These are phyloP conservation scores for Macaria liturata DNA, from an alignment of 2,888 invertebrate genomes.

Conservation along the genomic window DNA sequence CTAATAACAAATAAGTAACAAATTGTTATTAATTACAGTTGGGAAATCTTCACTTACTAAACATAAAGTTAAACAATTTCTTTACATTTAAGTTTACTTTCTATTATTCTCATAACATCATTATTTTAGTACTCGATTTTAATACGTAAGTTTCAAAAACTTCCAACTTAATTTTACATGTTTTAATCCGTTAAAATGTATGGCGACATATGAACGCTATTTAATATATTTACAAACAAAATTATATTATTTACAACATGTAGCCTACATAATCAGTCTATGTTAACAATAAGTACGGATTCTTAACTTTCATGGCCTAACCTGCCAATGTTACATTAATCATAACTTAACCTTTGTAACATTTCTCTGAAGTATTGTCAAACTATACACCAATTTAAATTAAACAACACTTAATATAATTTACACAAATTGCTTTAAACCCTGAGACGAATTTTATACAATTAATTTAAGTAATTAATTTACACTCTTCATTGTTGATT, in stretches of 20 bases:
- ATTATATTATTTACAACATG: conserved; percentile 53
- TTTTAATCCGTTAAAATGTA: not conserved
- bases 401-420: conserved; percentile 17
- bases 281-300: conserved; percentile 54
- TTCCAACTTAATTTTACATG: too few relatives aligned
- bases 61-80: too few relatives aligned
- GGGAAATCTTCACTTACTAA: too few relatives aligned
- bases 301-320: conserved; percentile 31
- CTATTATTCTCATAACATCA: too few relatives aligned
- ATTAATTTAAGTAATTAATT: conserved; percentile 36
- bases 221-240: conserved; percentile 49
- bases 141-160: too few relatives aligned
- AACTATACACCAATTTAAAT: conserved; percentile 18
- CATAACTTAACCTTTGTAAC: too few relatives aligned
- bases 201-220: conserved; percentile 40
- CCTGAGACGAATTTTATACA: conserved; percentile 43
- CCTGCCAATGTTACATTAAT: not conserved
- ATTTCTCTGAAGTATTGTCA: conserved; percentile 25
- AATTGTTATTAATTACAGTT: too few relatives aligned
- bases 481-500: not conserved
- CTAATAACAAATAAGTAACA: too few relatives aligned
- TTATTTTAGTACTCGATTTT: too few relatives aligned
- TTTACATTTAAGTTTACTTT: too few relatives aligned
- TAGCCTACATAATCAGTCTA: conserved; percentile 73
- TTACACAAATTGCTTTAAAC: conserved; percentile 43